Percentiles rank a stretch among this genome's conserved stretches.
Evolutionary conservation across 2,797 vertebrate genomes (phyloP).

Genomic region (Strix occidentalis): DNA sequence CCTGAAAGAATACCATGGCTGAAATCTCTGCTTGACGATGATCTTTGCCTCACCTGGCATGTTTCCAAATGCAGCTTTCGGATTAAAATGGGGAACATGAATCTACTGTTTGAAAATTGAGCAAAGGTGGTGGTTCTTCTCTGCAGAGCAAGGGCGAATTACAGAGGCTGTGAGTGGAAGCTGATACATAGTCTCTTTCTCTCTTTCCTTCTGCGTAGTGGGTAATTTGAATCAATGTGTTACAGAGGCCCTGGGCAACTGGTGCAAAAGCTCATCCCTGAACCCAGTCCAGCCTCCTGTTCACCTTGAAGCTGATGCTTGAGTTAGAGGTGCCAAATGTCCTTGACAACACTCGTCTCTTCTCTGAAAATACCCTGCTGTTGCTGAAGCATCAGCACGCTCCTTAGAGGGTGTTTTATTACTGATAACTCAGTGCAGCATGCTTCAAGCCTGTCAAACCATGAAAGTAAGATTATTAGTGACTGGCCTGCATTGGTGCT

Average conservation of each 20-base stretch:
- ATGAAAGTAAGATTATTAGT: background rate
- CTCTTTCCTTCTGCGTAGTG: background rate
- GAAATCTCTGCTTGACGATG: background rate
- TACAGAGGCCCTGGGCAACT: background rate
- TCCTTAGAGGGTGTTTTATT: background rate
- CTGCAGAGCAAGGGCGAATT: background rate
- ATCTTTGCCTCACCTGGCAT: background rate
- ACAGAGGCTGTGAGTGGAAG: background rate
- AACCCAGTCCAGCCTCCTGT: background rate
- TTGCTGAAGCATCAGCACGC: background rate
- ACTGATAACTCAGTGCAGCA: background rate
- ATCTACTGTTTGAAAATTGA: background rate
- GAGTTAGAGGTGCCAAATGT: background rate
- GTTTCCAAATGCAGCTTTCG: background rate
- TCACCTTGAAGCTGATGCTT: background rate
- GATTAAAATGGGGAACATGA: background rate
- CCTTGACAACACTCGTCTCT: background rate
- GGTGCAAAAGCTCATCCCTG: background rate
- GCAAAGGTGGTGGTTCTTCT: background rate
- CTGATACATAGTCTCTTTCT: background rate
- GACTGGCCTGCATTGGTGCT: background rate
- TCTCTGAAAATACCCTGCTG: background rate
- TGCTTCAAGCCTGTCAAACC: background rate
- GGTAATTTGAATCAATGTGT: background rate
- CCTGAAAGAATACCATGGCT: background rate